Percentiles rank a stretch among this genome's conserved stretches.
These are phyloP conservation scores for Cheilosia vernalis DNA, from an alignment of 2,888 invertebrate species.

Conservation along the genomic window DNA sequence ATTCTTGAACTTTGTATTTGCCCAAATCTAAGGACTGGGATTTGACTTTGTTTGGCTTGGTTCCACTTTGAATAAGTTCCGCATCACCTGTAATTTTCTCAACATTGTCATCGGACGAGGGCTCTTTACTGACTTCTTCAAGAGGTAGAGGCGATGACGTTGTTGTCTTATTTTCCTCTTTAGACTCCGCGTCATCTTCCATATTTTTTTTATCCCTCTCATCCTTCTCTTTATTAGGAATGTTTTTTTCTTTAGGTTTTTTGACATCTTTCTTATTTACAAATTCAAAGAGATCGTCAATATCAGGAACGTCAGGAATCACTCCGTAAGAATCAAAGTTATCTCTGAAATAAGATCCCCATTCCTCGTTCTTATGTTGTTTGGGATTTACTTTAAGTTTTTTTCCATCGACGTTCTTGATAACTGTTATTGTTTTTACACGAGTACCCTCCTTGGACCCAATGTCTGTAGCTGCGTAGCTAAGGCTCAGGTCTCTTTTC, in stretches of 20 bases:
- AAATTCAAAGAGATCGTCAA: constrained; percentile 82
- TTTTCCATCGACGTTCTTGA: constrained; percentile 80
- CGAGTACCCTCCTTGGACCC: constrained; percentile 82
- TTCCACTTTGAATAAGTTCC: constrained; percentile 78
- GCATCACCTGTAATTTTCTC: constrained; percentile 82
- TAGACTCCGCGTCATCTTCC: constrained; percentile 11
- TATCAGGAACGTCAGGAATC: constrained; percentile 82
- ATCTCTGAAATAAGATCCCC: constrained; percentile 82
- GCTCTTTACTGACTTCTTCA: constrained; percentile 61
- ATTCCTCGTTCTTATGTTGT: constrained; percentile 80
- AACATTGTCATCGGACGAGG: constrained; percentile 76
- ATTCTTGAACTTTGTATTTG: constrained; percentile 57
- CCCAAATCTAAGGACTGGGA: constrained; percentile 71
- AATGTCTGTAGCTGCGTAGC: constrained; percentile 83
- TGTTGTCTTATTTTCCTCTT: constrained; percentile 39
- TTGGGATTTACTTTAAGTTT: constrained; percentile 80
- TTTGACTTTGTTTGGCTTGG: constrained; percentile 75
- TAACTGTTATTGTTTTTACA: constrained; percentile 82
- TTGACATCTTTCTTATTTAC: constrained; percentile 79
- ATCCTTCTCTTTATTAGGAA: constrained; percentile 13
- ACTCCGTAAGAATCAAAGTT: constrained; percentile 81
- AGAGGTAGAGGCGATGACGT: constrained; percentile 26
- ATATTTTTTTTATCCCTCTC: constrained; percentile 27
- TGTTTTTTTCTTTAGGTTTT: constrained; percentile 67
- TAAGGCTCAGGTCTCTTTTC: constrained; percentile 82